phyloP scores from a whole-genome alignment of 1,140 invertebrate species.

The Nasonia longicornis region DNA sequence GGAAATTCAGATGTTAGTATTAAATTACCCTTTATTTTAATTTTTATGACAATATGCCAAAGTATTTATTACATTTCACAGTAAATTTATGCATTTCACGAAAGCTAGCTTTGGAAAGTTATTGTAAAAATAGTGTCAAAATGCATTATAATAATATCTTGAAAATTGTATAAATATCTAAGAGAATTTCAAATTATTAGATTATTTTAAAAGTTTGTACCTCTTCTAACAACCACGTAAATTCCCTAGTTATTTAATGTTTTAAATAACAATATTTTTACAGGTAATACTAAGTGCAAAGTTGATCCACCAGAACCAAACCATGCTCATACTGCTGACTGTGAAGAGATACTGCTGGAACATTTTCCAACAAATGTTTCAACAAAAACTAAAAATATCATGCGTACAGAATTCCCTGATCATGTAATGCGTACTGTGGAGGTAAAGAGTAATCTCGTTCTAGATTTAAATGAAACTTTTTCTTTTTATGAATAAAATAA shows the following conservation, averaged over 20 bases:
- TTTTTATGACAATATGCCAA: background rate
- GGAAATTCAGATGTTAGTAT: conserved; percentile 43
- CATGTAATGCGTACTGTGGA: conserved; percentile 37
- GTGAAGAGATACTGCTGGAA: conserved; percentile 25
- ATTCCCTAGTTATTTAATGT: background rate
- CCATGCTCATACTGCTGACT: conserved; percentile 37
- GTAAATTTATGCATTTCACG: too few relatives aligned
- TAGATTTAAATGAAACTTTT: background rate
- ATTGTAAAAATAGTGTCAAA: too few relatives aligned
- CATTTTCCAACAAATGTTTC: conserved; percentile 15
- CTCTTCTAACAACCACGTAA: too few relatives aligned
- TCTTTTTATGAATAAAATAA: background rate
- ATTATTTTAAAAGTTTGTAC: background rate
- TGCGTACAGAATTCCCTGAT: conserved; percentile 14
- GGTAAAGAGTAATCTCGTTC: background rate
- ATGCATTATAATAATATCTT: too few relatives aligned
- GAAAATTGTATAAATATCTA: too few relatives aligned
- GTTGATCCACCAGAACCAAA: background rate
- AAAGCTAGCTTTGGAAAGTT: too few relatives aligned
- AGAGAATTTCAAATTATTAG: too few relatives aligned
- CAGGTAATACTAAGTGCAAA: conserved; percentile 33
- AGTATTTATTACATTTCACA: too few relatives aligned
- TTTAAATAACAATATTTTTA: conserved; percentile 10
- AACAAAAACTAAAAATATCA: conserved; percentile 13
- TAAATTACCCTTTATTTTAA: background rate